Percentiles rank a stretch among this genome's conserved stretches.
These are phyloP conservation scores for Campaea margaritaria DNA, from an alignment of 2,888 invertebrate genomes.

Conservation along the genomic window DNA sequence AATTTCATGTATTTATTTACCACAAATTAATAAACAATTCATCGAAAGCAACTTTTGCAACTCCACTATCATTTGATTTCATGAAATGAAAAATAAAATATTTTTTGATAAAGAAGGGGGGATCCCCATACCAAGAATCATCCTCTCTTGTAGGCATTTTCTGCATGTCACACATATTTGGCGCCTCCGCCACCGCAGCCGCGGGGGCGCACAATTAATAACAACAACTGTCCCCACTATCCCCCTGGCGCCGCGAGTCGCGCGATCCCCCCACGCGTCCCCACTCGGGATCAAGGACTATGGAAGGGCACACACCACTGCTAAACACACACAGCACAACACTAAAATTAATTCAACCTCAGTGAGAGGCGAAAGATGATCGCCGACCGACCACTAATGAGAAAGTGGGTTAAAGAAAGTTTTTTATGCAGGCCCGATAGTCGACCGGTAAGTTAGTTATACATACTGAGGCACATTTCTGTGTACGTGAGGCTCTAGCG, in stretches of 20 bases:
- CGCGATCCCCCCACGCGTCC: constrained; percentile 75
- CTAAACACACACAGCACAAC: constrained; percentile 72
- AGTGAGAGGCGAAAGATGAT: constrained; percentile 79
- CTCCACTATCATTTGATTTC: not conserved
- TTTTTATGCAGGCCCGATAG: constrained; percentile 74
- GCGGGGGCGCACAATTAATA: constrained; percentile 62
- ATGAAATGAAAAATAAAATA: constrained; percentile 8
- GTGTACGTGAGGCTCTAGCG: constrained; percentile 64
- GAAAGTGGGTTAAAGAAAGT: constrained; percentile 86
- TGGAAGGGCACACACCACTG: constrained; percentile 82
- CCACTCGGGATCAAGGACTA: constrained; percentile 75
- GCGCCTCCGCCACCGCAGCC: constrained; percentile 49
- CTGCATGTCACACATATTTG: constrained; percentile 81
- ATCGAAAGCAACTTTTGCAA: not conserved
- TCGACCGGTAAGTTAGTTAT: constrained; percentile 70
- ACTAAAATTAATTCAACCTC: constrained; percentile 71
- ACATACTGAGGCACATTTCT: constrained; percentile 67
- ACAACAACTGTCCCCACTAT: constrained; percentile 62
- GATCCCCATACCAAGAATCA: constrained; percentile 74
- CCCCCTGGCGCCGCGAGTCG: constrained; percentile 66
- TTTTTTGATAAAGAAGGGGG: constrained; percentile 30
- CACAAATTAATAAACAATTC: not conserved
- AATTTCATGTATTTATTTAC: no score
- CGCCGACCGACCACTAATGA: constrained; percentile 63
- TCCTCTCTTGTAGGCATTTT: constrained; percentile 78